Conservation (phyloP, 2,797 vertebrate genomes). For the Cossypha heuglini region DNA sequence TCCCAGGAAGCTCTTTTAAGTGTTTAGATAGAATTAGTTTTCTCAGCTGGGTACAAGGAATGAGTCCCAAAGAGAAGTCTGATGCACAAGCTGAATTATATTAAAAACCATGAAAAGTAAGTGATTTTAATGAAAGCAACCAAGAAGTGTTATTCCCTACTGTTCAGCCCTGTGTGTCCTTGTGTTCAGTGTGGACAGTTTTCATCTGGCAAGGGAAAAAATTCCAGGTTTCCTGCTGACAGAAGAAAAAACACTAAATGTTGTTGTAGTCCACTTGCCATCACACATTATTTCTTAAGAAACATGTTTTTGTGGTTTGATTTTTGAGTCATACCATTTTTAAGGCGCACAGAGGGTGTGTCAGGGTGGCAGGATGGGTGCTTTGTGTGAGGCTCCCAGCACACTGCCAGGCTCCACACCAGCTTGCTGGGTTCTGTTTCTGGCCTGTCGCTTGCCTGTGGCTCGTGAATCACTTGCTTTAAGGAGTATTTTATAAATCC, state of each 20-base stretch:
- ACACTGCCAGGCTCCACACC: not conserved
- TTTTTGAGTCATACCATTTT: slow-evolving; percentile 21
- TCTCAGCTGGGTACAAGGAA: not conserved
- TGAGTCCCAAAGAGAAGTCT: not conserved
- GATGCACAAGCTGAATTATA: not conserved
- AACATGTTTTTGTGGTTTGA: slow-evolving; percentile 35
- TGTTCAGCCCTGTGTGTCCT: not conserved
- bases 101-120: not conserved
- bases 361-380: not conserved
- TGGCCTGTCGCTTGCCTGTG: not conserved
- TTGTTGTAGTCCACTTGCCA: slow-evolving; percentile 40
- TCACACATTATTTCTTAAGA: slow-evolving; percentile 42
- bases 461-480: not conserved
- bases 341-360: not conserved
- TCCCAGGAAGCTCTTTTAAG: not conserved
- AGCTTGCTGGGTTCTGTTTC: not conserved
- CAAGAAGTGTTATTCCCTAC: not conserved
- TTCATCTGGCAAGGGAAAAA: slow-evolving; percentile 20
- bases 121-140: not conserved
- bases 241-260: slow-evolving; percentile 38
- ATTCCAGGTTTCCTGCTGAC: slow-evolving; percentile 44
- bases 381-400: not conserved
- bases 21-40: slow-evolving; percentile 21
- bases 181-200: not conserved
- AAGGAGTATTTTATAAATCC: not conserved